Evolutionary conservation across 1,140 invertebrate genomes (phyloP), one percentile per base, ranked within the genome.

Genomic region (Gerris buenoi): DNA sequence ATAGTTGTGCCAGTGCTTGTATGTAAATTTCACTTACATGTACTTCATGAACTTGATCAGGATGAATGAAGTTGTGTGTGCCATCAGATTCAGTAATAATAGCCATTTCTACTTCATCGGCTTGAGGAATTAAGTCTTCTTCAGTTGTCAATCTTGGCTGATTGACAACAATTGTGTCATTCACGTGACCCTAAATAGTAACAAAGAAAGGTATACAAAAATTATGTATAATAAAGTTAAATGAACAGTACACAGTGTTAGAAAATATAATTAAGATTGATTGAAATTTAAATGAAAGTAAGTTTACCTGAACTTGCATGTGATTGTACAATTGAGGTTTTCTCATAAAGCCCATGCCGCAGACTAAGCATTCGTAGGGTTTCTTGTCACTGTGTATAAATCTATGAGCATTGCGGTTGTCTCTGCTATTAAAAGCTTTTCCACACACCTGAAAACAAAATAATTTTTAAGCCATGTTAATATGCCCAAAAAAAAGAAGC

Each of bases 321-420:
- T 93, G 90, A n/a, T 84, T 80, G 70, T 88, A 86, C 0, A 93
- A 79, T 58, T 88, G 78, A 18, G 88, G 88, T 73, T 91, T 91
- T 25, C 90, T 77, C 89, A 91, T 91, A 71, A 89, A 93, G 10
- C 88, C 89, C 70, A 84, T 82, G 1, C 87, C 88, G 73, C 90
- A 93, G 1, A 87, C 83, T 27, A 86, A 75, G 76, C 90, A 93
- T 75, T 90, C 88, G 73, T 91, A 93, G 0, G 89, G 89, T 71
- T 92, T 92, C 73, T 90, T 88, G 71, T 90, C 86, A 68, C 87
- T 90, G 75, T 93, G 90, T 58, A 90, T 85, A 76, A 90, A 91
- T 59, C 88, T 81, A 75, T 92, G 89, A 14, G 88, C 87, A 79
- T 92, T 91, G 65, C 89, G 80, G 75, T 92, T 92, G 76, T 92